phyloP scores from a whole-genome alignment of 2,113 vertebrate species.

The Abramis brama region DNA sequence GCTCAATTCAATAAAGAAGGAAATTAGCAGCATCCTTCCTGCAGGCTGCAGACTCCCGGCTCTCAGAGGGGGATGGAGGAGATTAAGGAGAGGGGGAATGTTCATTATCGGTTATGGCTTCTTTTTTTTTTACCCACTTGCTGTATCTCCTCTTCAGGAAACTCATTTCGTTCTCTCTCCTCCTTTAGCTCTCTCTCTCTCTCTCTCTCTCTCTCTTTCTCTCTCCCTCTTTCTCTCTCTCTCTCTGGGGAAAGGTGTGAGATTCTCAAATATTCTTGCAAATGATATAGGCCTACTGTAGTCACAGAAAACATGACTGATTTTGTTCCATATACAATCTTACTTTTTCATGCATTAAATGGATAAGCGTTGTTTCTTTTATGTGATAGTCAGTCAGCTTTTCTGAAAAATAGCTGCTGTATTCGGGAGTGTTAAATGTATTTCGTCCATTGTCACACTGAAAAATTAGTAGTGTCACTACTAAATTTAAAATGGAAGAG shows the following conservation, averaged over 20 bases:
- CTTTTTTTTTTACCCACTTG: slow-evolving; percentile 63
- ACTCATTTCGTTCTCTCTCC: slow-evolving; percentile 64
- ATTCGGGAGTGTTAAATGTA: background rate
- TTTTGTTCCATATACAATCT: background rate
- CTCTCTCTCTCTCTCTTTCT: background rate
- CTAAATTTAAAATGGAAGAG: background rate
- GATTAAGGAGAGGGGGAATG: slow-evolving; percentile 69
- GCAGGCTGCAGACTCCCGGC: slow-evolving; percentile 62
- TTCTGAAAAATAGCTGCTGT: background rate
- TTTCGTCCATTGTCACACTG: background rate
- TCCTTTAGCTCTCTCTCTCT: background rate
- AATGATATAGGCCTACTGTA: background rate
- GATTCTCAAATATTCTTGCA: slow-evolving; percentile 15
- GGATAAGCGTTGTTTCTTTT: background rate
- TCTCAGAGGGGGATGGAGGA: slow-evolving; percentile 50
- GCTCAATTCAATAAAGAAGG: slow-evolving; percentile 80
- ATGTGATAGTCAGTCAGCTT: background rate
- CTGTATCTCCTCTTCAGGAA: slow-evolving; percentile 67
- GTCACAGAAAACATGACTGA: background rate
- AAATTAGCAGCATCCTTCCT: slow-evolving; percentile 80
- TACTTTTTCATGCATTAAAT: background rate
- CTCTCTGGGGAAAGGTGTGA: slow-evolving; percentile 16
- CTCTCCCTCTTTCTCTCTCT: background rate
- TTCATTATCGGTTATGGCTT: slow-evolving; percentile 72
- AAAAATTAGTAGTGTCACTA: background rate